Percentiles rank a stretch among this genome's conserved stretches.
Evolutionary conservation across 2,888 invertebrate genomes (phyloP).

Genomic region (Tinea semifulvella): DNA sequence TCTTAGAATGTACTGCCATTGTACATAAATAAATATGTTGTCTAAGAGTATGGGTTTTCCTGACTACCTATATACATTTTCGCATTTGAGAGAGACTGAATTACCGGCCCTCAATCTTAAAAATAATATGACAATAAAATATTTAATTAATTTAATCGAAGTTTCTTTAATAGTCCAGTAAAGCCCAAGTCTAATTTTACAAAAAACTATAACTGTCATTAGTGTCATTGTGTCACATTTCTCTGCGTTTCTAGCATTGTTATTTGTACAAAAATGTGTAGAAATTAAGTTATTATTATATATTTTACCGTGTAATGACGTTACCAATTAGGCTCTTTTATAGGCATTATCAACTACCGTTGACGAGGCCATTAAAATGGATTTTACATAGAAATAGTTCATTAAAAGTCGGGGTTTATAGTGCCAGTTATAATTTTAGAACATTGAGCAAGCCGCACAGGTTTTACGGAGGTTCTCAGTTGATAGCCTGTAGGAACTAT

Average conservation of each 20-base stretch:
- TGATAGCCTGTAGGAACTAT: conserved; percentile 20
- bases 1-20: conserved; percentile 79
- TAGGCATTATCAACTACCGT: conserved; percentile 34
- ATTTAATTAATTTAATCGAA: too few species aligned
- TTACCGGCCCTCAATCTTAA: too few species aligned
- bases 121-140: too few species aligned
- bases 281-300: conserved; percentile 9
- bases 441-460: neutral
- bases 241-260: neutral
- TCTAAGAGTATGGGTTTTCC: too few species aligned
- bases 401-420: neutral
- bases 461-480: neutral
- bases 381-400: conserved; percentile 29
- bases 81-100: too few species aligned
- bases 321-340: conserved; percentile 37
- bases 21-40: too few species aligned
- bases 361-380: conserved; percentile 46
- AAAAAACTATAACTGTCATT: too few species aligned
- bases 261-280: conserved; percentile 11
- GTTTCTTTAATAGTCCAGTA: too few species aligned
- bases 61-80: too few species aligned
- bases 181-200: too few species aligned
- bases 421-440: neutral
- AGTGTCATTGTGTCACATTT: conserved; percentile 5
- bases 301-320: conserved; percentile 29